Conservation (phyloP, 2,797 vertebrate species). For the Pseudocheirus occidentalis region DNA sequence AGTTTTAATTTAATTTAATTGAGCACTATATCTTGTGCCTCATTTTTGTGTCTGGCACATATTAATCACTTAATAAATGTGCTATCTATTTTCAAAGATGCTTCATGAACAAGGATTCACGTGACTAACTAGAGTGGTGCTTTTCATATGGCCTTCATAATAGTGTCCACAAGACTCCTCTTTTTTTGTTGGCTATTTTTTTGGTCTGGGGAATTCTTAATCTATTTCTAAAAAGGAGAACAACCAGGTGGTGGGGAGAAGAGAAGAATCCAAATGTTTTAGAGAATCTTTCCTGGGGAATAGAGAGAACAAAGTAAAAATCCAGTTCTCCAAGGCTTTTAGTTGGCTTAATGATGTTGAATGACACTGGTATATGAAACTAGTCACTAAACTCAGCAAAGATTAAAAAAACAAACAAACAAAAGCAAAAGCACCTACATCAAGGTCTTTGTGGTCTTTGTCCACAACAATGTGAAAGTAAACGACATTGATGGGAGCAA, state of each 20-base stretch:
- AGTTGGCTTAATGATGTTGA: neutral
- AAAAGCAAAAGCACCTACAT: neutral
- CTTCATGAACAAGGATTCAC: neutral
- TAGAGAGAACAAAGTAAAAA: neutral
- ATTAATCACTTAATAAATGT: neutral
- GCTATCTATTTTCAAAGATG: neutral
- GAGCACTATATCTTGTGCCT: neutral
- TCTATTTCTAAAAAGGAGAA: neutral
- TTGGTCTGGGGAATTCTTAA: neutral
- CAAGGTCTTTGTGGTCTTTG: neutral
- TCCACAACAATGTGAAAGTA: neutral
- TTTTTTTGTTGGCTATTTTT: neutral
- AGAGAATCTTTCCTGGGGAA: neutral
- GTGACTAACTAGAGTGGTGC: neutral
- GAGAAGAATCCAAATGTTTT: neutral
- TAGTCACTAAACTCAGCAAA: neutral
- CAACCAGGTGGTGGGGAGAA: neutral
- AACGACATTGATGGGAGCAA: neutral
- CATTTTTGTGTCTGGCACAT: neutral
- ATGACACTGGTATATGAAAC: neutral
- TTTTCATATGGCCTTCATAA: neutral
- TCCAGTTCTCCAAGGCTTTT: neutral
- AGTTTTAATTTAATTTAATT: neutral
- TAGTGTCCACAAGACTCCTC: neutral
- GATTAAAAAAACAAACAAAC: neutral